phyloP scores from a whole-genome alignment of 92 coral and sea anemone species.

The Galaxea fascicularis region DNA sequence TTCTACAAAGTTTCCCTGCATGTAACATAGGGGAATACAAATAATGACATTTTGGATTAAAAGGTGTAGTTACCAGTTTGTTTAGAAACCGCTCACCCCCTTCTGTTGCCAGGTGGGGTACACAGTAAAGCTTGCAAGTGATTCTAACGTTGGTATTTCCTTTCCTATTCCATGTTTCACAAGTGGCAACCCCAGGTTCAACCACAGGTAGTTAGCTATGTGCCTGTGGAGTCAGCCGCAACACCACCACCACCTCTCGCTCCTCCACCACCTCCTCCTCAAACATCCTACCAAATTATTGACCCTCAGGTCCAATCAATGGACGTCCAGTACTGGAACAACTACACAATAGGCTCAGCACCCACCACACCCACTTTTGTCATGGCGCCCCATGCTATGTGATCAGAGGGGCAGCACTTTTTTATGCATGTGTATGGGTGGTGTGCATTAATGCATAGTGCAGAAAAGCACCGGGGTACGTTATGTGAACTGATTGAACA shows the following conservation, averaged over 20 bases:
- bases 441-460: constrained; percentile 30
- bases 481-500: constrained; percentile 10
- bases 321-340: constrained; percentile 76
- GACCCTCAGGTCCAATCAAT: constrained; percentile 69
- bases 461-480: constrained; percentile 8
- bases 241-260: constrained; percentile 80
- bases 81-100: neutral
- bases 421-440: constrained; percentile 25
- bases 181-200: constrained; percentile 82
- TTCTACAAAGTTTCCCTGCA: too few relatives aligned
- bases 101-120: neutral
- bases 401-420: constrained; percentile 13
- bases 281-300: constrained; percentile 68
- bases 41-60: too few relatives aligned
- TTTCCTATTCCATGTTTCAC: constrained; percentile 59
- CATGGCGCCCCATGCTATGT: constrained; percentile 41
- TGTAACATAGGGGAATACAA: too few relatives aligned
- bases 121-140: constrained; percentile 11
- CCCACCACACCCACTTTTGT: constrained; percentile 64
- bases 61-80: neutral
- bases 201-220: constrained; percentile 72
- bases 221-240: constrained; percentile 80
- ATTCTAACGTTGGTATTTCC: constrained; percentile 59
- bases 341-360: constrained; percentile 56
- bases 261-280: constrained; percentile 77